These are phyloP conservation scores for Megaustenia siamemsis DNA, from an alignment of 2,888 invertebrate species.

Conservation along the genomic window DNA sequence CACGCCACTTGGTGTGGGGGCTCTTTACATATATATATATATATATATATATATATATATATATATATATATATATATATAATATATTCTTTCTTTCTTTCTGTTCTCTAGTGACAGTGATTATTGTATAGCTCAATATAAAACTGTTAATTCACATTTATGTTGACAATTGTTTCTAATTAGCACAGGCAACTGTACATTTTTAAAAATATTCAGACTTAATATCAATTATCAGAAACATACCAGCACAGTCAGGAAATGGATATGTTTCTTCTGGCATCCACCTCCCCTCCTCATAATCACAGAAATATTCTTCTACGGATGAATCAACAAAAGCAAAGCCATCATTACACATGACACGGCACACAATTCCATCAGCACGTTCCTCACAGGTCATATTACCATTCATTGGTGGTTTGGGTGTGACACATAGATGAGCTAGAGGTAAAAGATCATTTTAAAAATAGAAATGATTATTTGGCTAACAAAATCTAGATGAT, in stretches of 20 bases:
- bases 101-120: too few relatives aligned
- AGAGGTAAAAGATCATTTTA: too few relatives aligned
- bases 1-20: too few relatives aligned
- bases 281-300: constrained; percentile 79
- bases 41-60: too few relatives aligned
- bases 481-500: too few relatives aligned
- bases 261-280: constrained; percentile 77
- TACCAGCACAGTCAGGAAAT: constrained; percentile 84
- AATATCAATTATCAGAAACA: too few relatives aligned
- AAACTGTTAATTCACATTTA: too few relatives aligned
- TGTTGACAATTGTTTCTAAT: neutral
- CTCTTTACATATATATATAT: too few relatives aligned
- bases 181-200: neutral
- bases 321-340: constrained; percentile 83
- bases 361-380: constrained; percentile 82
- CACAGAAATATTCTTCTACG: constrained; percentile 79
- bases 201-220: too few relatives aligned
- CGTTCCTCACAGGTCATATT: constrained; percentile 81
- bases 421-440: constrained; percentile 81
- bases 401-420: constrained; percentile 82
- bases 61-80: too few relatives aligned
- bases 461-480: too few relatives aligned
- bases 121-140: neutral
- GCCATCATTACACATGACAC: constrained; percentile 84
- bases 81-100: too few relatives aligned